Evolutionary conservation across 2,888 invertebrate genomes (phyloP).

Genomic region (Zaprionus bogoriensis): DNA sequence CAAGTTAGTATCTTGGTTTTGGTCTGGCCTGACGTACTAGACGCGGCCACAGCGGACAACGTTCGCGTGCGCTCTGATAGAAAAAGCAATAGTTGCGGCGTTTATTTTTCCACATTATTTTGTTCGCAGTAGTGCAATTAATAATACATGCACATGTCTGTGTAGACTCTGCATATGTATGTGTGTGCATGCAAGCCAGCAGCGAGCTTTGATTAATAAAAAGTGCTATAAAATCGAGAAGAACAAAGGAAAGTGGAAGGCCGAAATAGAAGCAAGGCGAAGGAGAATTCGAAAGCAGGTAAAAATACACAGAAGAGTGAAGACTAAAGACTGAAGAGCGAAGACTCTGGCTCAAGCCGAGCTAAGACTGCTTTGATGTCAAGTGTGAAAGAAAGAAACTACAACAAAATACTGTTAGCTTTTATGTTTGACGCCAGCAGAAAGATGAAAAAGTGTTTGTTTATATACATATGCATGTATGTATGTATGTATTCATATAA

Average conservation of each 20-base stretch:
- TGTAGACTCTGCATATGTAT: too few species aligned
- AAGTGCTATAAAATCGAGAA: constrained; percentile 64
- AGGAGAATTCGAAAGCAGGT: constrained; percentile 58
- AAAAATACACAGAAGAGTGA: constrained; percentile 23
- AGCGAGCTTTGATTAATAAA: constrained; percentile 28
- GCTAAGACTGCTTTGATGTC: constrained; percentile 47
- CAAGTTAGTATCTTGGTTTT: constrained; percentile 68
- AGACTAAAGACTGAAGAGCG: constrained; percentile 13
- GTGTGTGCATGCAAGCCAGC: neutral
- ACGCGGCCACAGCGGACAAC: constrained; percentile 62
- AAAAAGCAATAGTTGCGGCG: constrained; percentile 34
- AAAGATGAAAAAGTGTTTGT: constrained; percentile 29
- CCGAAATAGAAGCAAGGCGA: constrained; percentile 51
- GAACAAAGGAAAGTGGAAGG: constrained; percentile 56
- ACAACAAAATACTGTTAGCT: constrained; percentile 62
- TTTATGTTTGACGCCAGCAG: constrained; percentile 51
- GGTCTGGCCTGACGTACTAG: constrained; percentile 62
- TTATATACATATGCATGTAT: constrained; percentile 5
- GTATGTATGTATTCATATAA: constrained; percentile 7
- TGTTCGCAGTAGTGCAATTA: constrained; percentile 25
- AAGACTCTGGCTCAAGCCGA: constrained; percentile 20
- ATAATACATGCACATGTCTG: constrained; percentile 4
- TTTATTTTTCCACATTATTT: constrained; percentile 36
- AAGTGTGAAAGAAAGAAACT: constrained; percentile 55
- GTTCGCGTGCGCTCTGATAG: constrained; percentile 60